These are phyloP conservation scores for Steromphala cineraria DNA, from an alignment of 2,888 invertebrate species.

Conservation along the genomic window DNA sequence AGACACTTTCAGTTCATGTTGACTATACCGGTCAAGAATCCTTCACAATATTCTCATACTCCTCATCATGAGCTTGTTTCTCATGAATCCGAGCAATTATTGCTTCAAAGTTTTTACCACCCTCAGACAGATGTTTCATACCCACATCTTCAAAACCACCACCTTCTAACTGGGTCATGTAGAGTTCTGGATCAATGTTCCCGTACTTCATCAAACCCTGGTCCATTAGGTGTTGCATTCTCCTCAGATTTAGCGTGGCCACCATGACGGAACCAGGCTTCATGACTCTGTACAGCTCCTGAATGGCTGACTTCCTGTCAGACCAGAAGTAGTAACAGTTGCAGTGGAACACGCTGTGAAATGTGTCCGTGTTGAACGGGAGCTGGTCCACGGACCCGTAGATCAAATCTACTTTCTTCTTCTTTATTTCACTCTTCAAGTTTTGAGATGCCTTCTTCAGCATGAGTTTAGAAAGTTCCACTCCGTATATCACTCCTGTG, in stretches of 20 bases:
- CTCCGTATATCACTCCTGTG: conserved; percentile 57
- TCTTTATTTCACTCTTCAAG: conserved; percentile 40
- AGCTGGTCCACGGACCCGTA: conserved; percentile 49
- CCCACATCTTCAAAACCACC: conserved; percentile 60
- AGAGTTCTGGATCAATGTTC: conserved; percentile 52
- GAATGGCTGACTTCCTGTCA: conserved; percentile 41
- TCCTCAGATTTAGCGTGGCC: conserved; percentile 45
- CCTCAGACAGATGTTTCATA: conserved; percentile 35
- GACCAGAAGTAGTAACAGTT: conserved; percentile 72
- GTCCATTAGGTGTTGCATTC: conserved; percentile 30
- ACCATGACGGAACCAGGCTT: conserved; percentile 61
- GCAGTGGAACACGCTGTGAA: conserved; percentile 65
- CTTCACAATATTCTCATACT: neutral
- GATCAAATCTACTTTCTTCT: conserved; percentile 53
- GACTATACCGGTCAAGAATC: too few relatives aligned
- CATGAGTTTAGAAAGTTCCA: conserved; percentile 63
- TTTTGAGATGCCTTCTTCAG: conserved; percentile 39
- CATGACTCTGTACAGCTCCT: conserved; percentile 65
- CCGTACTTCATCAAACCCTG: conserved; percentile 49
- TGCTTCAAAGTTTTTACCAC: conserved; percentile 38
- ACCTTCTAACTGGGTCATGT: conserved; percentile 56
- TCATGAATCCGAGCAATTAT: conserved; percentile 42
- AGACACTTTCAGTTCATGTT: conserved; percentile 4
- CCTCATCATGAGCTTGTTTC: conserved; percentile 31
- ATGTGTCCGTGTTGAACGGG: conserved; percentile 53